Percentiles rank a stretch among this genome's conserved stretches.
phyloP scores from a whole-genome alignment of 2,113 vertebrate species.

The Tiliqua scincoides region DNA sequence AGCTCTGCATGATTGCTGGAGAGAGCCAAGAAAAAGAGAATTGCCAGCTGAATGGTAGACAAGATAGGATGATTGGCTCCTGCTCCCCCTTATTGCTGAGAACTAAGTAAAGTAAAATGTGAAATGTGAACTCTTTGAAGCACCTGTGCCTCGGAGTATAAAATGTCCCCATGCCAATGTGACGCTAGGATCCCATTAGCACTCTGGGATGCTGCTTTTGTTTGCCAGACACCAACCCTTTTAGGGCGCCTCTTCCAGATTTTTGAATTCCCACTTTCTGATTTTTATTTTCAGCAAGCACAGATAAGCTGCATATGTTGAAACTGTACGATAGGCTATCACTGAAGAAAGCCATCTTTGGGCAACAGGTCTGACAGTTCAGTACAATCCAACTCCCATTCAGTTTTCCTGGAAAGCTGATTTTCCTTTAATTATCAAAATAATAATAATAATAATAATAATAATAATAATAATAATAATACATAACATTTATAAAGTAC shows the following conservation, averaged over 20 bases:
- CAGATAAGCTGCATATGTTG: not conserved
- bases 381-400: not conserved
- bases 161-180: not conserved
- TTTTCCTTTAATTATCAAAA: not conserved
- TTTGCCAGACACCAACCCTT: not conserved
- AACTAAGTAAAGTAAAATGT: constrained; percentile 11
- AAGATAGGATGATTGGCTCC: not conserved
- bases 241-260: not conserved
- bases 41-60: not conserved
- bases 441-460: not conserved
- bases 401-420: not conserved
- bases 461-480: not conserved
- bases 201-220: not conserved
- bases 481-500: too few relatives aligned
- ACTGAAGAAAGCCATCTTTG: not conserved
- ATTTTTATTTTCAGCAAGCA: constrained; percentile 27
- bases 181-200: not conserved
- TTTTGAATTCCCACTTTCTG: constrained; percentile 23
- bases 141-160: not conserved
- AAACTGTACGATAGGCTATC: not conserved
- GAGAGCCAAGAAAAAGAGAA: not conserved
- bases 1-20: not conserved
- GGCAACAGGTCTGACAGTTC: not conserved
- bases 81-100: not conserved
- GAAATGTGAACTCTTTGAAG: not conserved